Percentiles rank a stretch among this genome's conserved stretches.
phyloP scores from a whole-genome alignment of 2,113 vertebrate genomes.

The Rhinopomastus cyanomelas region DNA sequence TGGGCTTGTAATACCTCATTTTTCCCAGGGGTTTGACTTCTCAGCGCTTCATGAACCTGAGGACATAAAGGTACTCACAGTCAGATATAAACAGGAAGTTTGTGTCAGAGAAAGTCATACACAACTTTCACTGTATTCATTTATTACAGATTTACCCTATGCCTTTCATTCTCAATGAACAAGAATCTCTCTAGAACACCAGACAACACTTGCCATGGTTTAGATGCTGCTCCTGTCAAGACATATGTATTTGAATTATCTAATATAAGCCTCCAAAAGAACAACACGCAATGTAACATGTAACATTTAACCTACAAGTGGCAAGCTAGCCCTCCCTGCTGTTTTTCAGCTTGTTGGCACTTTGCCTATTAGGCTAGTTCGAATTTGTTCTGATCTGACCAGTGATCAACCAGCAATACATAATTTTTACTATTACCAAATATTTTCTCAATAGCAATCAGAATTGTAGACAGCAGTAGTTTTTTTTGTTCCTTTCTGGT shows the following conservation, averaged over 20 bases:
- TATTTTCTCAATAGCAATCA: neutral
- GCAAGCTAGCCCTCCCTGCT: too few species aligned
- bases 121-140: neutral
- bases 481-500: neutral
- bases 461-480: neutral
- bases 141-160: neutral
- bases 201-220: neutral
- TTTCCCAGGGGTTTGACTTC: constrained; percentile 65
- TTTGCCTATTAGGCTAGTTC: too few species aligned
- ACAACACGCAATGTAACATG: neutral
- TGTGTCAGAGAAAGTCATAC: neutral
- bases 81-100: neutral
- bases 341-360: too few species aligned
- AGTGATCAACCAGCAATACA: neutral
- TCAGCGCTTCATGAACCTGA: constrained; percentile 77
- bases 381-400: too few species aligned
- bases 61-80: neutral
- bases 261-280: neutral
- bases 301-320: too few species aligned
- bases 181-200: neutral
- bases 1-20: constrained; percentile 30
- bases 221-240: neutral
- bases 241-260: neutral
- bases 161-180: neutral
- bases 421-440: neutral